phyloP scores from a whole-genome alignment of 2,113 vertebrate genomes.

The Forbesichthys papilliferus region DNA sequence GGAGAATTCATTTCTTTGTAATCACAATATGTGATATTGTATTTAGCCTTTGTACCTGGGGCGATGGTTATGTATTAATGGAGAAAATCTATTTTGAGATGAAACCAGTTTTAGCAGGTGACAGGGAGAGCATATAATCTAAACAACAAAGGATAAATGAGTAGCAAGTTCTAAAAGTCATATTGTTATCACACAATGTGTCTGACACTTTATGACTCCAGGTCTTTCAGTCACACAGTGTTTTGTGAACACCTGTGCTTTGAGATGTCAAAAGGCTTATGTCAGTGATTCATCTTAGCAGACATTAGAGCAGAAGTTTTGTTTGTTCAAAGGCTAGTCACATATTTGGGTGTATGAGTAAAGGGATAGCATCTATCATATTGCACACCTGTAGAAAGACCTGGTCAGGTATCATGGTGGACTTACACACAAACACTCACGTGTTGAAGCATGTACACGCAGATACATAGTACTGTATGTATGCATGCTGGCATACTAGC shows the following conservation, averaged over 20 bases:
- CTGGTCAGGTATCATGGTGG: conserved; percentile 48
- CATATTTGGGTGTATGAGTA: conserved; percentile 32
- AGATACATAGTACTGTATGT: not conserved
- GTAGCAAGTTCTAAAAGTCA: conserved; percentile 1
- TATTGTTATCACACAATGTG: conserved; percentile 15
- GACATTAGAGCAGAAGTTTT: conserved; percentile 38
- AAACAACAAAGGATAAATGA: not conserved
- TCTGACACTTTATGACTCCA: conserved; percentile 8
- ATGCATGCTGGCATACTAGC: not conserved
- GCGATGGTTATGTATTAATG: too few relatives aligned
- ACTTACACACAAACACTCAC: conserved; percentile 3
- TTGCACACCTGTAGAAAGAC: conserved; percentile 58
- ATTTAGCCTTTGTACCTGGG: not conserved
- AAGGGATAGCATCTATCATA: conserved; percentile 48
- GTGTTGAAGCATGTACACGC: not conserved
- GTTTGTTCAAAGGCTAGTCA: conserved; percentile 18
- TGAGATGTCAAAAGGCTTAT: conserved; percentile 39
- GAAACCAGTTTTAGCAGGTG: not conserved
- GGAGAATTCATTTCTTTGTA: not conserved
- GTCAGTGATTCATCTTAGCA: conserved; percentile 43
- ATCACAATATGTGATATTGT: not conserved
- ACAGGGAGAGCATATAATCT: not conserved
- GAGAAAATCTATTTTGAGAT: not conserved
- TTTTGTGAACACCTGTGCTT: conserved; percentile 2
- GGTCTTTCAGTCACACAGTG: not conserved